Conservation (phyloP, 2,797 vertebrate species). For the Petrocephalus sullivani region DNA sequence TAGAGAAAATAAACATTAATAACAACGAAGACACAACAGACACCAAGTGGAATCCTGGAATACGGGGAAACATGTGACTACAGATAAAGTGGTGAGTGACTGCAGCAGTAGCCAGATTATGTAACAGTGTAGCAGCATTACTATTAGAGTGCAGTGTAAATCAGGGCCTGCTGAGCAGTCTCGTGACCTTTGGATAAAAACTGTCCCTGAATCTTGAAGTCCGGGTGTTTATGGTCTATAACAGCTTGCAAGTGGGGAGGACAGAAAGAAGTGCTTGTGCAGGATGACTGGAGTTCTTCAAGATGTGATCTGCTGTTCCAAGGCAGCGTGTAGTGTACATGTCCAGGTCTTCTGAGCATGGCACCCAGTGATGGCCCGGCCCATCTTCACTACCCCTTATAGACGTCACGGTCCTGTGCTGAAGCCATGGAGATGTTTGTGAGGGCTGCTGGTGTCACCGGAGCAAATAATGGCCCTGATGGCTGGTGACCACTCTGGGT, state of each 20-base stretch:
- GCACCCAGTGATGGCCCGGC: no score
- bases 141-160: background rate
- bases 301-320: background rate
- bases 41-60: background rate
- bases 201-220: background rate
- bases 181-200: background rate
- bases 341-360: background rate
- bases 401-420: no score
- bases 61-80: background rate
- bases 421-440: no score
- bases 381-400: no score
- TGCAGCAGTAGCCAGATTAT: background rate
- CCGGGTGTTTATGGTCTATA: background rate
- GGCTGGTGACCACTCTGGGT: background rate
- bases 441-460: background rate
- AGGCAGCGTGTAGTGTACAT: background rate
- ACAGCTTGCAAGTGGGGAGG: background rate
- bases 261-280: background rate
- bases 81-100: background rate
- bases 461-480: background rate
- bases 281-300: background rate
- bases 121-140: background rate
- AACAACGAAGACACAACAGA: background rate
- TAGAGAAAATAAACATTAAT: background rate
- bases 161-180: background rate